phyloP scores from a whole-genome alignment of 2,888 invertebrate species.

The Ornithoptera alexandrae region DNA sequence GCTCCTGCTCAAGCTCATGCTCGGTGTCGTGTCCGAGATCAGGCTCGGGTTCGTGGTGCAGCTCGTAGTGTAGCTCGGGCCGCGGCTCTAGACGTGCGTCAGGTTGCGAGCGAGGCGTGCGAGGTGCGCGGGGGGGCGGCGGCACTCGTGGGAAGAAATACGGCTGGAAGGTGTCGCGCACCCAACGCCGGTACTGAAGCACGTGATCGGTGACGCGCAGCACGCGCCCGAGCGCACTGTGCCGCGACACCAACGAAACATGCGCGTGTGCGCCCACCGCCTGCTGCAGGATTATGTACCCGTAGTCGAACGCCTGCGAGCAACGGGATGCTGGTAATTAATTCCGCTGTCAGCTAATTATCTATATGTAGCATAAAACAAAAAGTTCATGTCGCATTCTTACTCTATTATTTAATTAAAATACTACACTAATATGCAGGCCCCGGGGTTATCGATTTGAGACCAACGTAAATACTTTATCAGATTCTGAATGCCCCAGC shows the following conservation, averaged over 20 bases:
- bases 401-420: no score
- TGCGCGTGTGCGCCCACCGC: conserved; percentile 80
- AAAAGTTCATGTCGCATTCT: no score
- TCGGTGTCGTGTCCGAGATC: conserved; percentile 30
- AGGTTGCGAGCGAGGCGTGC: conserved; percentile 27
- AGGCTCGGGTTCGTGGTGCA: conserved; percentile 31
- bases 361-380: no score
- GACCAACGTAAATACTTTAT: no score
- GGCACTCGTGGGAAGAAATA: conserved; percentile 62
- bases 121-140: conserved; percentile 31
- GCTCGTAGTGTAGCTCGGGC: conserved; percentile 33
- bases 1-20: conserved; percentile 33
- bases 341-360: no score
- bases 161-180: conserved; percentile 68
- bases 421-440: no score
- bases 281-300: conserved; percentile 90
- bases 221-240: conserved; percentile 91
- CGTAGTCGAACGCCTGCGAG: conserved; percentile 95
- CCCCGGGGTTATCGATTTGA: no score
- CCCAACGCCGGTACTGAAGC: conserved; percentile 80
- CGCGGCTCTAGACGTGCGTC: conserved; percentile 29
- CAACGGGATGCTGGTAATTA: no score
- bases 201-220: conserved; percentile 97
- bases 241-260: conserved; percentile 72
- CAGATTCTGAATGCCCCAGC: no score